A percentile compares a stretch with the other conserved stretches of the same genome.
Conservation (phyloP, 2,113 vertebrate species). For the Ptilonorhynchus violaceus region DNA sequence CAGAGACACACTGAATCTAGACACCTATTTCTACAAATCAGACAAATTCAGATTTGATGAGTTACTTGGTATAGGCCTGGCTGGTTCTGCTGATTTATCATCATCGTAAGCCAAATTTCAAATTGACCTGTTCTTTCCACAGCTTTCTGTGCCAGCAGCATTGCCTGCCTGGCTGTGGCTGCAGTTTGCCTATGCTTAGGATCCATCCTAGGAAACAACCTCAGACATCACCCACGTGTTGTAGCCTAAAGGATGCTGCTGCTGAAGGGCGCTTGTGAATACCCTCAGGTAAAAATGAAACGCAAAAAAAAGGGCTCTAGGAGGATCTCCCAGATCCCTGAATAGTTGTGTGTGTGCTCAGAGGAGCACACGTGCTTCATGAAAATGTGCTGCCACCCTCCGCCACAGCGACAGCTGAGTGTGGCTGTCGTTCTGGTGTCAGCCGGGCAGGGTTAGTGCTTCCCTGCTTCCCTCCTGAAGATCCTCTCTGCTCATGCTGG, state of each 20-base stretch:
- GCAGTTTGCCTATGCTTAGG: neutral
- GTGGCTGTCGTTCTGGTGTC: neutral
- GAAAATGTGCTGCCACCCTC: constrained; percentile 44
- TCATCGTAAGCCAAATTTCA: neutral
- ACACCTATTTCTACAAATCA: neutral
- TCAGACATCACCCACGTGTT: neutral
- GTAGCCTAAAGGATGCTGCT: neutral
- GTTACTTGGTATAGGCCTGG: neutral
- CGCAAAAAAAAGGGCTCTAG: neutral
- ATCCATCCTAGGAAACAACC: neutral
- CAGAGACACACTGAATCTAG: neutral
- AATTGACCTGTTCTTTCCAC: neutral
- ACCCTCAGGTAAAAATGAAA: neutral
- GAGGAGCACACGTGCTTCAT: neutral
- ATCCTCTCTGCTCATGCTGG: neutral
- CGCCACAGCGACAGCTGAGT: neutral
- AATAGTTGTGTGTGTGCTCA: neutral
- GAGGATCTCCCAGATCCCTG: neutral
- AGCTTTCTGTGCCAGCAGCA: neutral
- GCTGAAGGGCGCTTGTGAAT: neutral
- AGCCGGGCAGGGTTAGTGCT: neutral
- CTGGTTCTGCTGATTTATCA: neutral
- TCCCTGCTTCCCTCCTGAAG: neutral
- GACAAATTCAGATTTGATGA: neutral
- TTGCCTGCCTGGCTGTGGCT: neutral